Percentiles rank a stretch among this genome's conserved stretches.
phyloP scores from a whole-genome alignment of 2,888 invertebrate genomes.

The Tenthredo scrophulariae region DNA sequence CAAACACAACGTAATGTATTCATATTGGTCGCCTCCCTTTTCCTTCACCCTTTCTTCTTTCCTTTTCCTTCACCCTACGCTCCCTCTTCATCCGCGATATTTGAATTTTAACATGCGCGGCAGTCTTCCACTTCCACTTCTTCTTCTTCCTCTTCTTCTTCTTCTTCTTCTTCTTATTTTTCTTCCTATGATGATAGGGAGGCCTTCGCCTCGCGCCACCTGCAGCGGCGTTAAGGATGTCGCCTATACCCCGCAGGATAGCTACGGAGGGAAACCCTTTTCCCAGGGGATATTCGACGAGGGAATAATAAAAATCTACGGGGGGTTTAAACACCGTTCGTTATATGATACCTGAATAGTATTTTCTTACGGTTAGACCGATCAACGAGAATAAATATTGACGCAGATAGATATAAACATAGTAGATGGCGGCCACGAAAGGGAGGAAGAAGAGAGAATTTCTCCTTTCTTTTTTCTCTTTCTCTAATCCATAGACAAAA shows the following conservation, averaged over 20 bases:
- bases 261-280: not conserved
- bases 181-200: not conserved
- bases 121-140: not conserved
- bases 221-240: slow-evolving; percentile 24
- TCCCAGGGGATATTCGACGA: not conserved
- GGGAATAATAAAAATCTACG: slow-evolving; percentile 40
- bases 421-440: not conserved
- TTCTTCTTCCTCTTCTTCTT: not conserved
- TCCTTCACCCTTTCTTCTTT: not conserved
- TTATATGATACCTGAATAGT: not conserved
- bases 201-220: not conserved
- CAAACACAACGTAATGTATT: slow-evolving; percentile 73
- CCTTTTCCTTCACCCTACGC: slow-evolving; percentile 38
- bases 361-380: not conserved
- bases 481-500: not conserved
- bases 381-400: not conserved
- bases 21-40: slow-evolving; percentile 66
- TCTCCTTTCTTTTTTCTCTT: too few relatives aligned
- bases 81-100: slow-evolving; percentile 65
- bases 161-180: not conserved
- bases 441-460: not conserved
- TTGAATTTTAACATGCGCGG: slow-evolving; percentile 67
- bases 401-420: not conserved
- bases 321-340: not conserved
- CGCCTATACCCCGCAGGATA: not conserved